phyloP scores from a whole-genome alignment of 2,113 vertebrate genomes.

The Cariama cristata region DNA sequence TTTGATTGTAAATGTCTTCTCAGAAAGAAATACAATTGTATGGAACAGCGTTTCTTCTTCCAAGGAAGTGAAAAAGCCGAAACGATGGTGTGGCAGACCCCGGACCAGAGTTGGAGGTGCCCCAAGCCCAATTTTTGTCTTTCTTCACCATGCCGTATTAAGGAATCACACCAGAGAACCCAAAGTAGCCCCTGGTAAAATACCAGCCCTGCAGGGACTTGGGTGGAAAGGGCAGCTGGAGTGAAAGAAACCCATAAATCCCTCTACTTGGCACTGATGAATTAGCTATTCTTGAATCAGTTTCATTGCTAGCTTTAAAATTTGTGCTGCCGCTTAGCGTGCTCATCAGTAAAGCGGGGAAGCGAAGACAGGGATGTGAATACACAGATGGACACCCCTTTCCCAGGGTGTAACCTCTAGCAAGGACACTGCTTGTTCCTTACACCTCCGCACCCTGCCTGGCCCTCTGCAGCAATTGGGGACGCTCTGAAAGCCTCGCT shows the following conservation, averaged over 20 bases:
- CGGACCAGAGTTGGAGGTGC: neutral
- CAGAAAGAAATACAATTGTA: neutral
- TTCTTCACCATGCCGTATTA: neutral
- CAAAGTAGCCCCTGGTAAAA: neutral
- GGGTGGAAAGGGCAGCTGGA: neutral
- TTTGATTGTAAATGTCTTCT: neutral
- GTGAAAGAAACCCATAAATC: neutral
- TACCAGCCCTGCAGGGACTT: neutral
- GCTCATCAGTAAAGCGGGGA: neutral
- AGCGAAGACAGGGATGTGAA: neutral
- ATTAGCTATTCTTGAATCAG: neutral
- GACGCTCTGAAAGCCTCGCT: neutral
- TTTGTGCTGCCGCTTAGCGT: neutral
- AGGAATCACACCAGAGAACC: neutral
- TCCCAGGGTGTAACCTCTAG: neutral
- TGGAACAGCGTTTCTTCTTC: neutral
- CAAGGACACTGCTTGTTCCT: neutral
- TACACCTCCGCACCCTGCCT: neutral
- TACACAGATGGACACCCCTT: neutral
- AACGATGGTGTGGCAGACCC: neutral
- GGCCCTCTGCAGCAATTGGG: rapidly evolving
- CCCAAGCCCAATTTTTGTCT: neutral
- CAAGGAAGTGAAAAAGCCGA: neutral
- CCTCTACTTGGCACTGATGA: no score
- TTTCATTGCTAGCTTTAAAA: neutral